These are phyloP conservation scores for Pemphredon lugubris DNA, from an alignment of 2,888 invertebrate species.

Conservation along the genomic window DNA sequence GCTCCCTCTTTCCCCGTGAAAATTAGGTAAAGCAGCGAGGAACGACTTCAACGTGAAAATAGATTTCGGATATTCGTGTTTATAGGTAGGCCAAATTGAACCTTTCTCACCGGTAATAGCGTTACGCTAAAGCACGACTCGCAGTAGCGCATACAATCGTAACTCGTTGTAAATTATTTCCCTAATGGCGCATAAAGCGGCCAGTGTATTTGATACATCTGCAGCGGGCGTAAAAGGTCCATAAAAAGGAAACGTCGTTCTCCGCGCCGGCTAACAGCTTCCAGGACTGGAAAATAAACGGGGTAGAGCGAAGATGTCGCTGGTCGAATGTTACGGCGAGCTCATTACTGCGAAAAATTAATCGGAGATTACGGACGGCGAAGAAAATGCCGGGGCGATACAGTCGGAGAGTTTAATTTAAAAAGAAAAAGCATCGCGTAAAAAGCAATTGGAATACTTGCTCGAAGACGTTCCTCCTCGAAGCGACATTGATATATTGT, in stretches of 20 bases:
- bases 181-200: constrained; percentile 41
- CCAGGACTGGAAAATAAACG: background rate
- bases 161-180: constrained; percentile 46
- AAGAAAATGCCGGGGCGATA: background rate
- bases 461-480: no score
- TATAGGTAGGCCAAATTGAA: no score
- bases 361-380: background rate
- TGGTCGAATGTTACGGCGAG: background rate
- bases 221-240: constrained; percentile 10
- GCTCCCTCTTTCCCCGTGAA: background rate
- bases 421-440: no score
- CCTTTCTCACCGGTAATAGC: no score
- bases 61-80: background rate
- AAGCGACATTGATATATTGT: no score
- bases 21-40: constrained; percentile 25
- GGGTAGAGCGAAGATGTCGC: background rate
- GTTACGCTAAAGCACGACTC: no score
- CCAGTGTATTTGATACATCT: constrained; percentile 32
- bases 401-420: no score
- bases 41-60: background rate
- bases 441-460: no score
- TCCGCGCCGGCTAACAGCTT: constrained; percentile 9
- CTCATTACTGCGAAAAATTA: background rate
- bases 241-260: constrained; percentile 25
- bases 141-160: no score